Evolutionary conservation across 2,113 vertebrate species (phyloP), one percentile per base, ranked within the genome.

Genomic region (Gasterosteus nipponicus): DNA sequence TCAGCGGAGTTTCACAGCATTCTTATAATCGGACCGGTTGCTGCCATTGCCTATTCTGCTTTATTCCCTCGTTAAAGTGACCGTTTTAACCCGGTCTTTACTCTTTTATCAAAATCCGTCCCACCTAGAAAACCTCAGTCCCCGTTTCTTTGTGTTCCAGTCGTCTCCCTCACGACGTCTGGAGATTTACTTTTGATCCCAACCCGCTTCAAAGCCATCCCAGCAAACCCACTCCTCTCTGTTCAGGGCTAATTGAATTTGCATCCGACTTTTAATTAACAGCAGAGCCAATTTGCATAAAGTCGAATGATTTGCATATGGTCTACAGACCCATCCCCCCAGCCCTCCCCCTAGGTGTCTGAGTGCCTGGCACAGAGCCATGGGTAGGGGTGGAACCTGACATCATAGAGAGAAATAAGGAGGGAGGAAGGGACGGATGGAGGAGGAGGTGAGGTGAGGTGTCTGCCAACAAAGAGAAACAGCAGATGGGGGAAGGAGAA

Each of bases 211-310:
- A 18, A 68, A 65, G 59, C 42, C 11, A 67, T 69, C 29, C 22
- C 11, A 56, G 33, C 54, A 60, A 78, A 75, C 49, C 57, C 33
- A 11, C 53, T 42, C 67, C 59, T 82, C 59, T 75, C 73, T 68
- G 57, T 73, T 81, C 84, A 74, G 39, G 1, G 75, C 83, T 92
- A 93, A 92, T 91, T 91, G 83, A 63, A 87, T 91, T 87, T 80
- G 85, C 83, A 83, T 77, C 77, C 46, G 83, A 89, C 87, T 92
- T 90, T 92, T 94, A 94, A 92, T 93, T 88, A 94, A 94, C 78
- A 85, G 78, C 76, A 41, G 77, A 41, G 49, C 73, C 29, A 46
- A 92, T 94, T 92, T 91, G 81, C 66, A 85, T 49, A 67, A 73
- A 6, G 59, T 85, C 56, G 41, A 56, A 16, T 42, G 10, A 87